Evolutionary conservation across 37 sponge, comb jelly and placozoan genomes (phyloP).

Genomic region (Geodia barretti): DNA sequence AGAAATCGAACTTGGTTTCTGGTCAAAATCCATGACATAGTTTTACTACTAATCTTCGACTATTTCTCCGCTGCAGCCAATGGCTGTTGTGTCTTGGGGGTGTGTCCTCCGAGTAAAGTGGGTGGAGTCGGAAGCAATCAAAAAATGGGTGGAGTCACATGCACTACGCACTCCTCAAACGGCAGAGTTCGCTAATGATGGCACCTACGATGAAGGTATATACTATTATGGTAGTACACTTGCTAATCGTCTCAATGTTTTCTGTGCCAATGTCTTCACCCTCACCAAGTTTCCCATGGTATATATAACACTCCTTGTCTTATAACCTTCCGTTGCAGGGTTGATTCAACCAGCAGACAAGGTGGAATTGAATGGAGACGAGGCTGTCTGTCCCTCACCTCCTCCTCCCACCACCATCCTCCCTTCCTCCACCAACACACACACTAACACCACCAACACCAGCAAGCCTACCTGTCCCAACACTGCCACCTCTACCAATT

Average conservation of each 20-base stretch:
- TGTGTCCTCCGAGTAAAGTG: constrained; percentile 68
- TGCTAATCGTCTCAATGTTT: not conserved
- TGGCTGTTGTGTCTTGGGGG: constrained; percentile 77
- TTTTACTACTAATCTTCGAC: not conserved
- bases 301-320: no score
- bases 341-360: not conserved
- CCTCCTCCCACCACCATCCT: not conserved
- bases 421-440: not conserved
- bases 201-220: constrained; percentile 53
- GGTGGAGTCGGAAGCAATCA: constrained; percentile 33
- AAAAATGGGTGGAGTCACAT: constrained; percentile 54
- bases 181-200: constrained; percentile 11
- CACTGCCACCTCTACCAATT: not conserved
- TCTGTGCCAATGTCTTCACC: not conserved
- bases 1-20: no score
- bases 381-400: not conserved
- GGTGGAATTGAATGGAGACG: not conserved
- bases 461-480: no score
- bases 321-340: no score
- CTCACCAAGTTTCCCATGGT: not conserved
- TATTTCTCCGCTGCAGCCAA: constrained; percentile 30
- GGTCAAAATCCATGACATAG: not conserved
- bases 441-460: not conserved
- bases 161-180: constrained; percentile 8
- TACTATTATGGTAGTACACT: not conserved